Base-by-base conservation (phyloP, 64 coral and sea anemone genomes). In the Cladopsammia gracilis region DNA sequence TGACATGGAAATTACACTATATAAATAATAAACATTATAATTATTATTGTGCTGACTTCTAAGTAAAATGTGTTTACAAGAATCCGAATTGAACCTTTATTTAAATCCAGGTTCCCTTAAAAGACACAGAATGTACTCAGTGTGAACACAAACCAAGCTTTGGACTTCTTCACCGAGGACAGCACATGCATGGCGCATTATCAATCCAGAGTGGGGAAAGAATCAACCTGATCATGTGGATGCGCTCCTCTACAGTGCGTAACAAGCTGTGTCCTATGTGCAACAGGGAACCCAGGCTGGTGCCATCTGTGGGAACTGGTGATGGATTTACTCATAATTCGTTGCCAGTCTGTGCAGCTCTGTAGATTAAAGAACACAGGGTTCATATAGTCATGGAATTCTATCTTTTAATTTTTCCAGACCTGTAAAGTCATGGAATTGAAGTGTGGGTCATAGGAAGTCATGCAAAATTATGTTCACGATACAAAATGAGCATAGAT, bases 161-260 rank as follows among this genome's bases (percentile, higher is more conserved):
- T 61, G 94, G 94, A 46, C 58, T 91, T 49, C 77, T 99, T 44
- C 97, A 98, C 58, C 78, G 94, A 25, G 94, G 97, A 26, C 94
- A 96, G 42, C 97, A 98, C 70, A 96, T 93, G 94, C 97, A 98
- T 86, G 97, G 94, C 6, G 97, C 97, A n/a, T 75, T 98, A 49
- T 94, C 97, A 14, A 95, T 96, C 60, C 88, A 75, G 6, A 52
- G 50, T 22, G 96, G 96, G 7, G 93, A 95, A 50, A 79, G 96
- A 87, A 93, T 89, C 81, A 98, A 98, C 60, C 24, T 98, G 25
- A 93, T 98, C 46, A 91, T 98, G 67, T 98, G 96, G 96, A 98
- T 96, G 96, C 89, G 96, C 43, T 93, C 90, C 7, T 98, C 96
- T 11, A 47, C 77, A 81, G 53, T 91, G 15, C 86, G 96, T 9